Evolutionary conservation across 2,113 vertebrate species (phyloP).

Genomic region (Melospiza georgiana): DNA sequence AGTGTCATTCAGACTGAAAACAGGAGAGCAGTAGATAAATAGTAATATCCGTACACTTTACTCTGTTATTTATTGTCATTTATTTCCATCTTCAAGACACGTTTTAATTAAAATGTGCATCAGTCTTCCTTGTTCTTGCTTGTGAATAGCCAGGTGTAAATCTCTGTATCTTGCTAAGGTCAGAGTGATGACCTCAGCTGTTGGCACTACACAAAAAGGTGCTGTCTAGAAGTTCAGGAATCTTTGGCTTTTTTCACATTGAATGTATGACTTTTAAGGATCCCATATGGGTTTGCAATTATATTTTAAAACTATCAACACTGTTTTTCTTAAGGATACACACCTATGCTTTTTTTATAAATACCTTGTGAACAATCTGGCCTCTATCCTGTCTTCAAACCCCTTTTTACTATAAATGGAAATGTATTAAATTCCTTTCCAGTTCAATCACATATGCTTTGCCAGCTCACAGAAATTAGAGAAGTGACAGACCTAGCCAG

Average conservation of each 20-base stretch:
- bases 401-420: background rate
- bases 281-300: background rate
- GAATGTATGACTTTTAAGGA: background rate
- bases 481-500: background rate
- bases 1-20: background rate
- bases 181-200: background rate
- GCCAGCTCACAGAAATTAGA: constrained; percentile 19
- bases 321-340: background rate
- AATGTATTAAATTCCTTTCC: background rate
- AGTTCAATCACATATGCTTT: background rate
- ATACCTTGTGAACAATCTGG: background rate
- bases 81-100: background rate
- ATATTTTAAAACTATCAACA: background rate
- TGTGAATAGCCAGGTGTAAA: background rate
- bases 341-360: background rate
- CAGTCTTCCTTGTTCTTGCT: background rate
- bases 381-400: background rate
- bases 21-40: background rate
- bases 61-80: background rate
- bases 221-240: background rate
- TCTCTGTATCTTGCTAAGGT: background rate
- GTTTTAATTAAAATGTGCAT: background rate
- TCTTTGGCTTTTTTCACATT: background rate
- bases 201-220: background rate
- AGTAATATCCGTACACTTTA: background rate